These are phyloP conservation scores for Brenthis ino DNA, from an alignment of 2,888 invertebrate genomes.

Conservation along the genomic window DNA sequence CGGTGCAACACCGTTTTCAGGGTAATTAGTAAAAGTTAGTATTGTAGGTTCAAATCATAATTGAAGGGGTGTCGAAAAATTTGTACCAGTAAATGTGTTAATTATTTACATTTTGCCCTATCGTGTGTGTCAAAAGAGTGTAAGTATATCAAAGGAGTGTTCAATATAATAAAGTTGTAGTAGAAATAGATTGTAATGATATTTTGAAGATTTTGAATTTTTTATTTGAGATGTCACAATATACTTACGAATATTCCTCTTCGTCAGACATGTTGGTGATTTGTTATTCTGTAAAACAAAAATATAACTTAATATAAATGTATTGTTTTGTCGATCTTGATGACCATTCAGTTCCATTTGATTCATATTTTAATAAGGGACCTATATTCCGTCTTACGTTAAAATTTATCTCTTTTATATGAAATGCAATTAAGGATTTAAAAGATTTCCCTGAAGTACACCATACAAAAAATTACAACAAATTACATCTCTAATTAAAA, in stretches of 20 bases:
- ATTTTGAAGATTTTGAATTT: neutral
- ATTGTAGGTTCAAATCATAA: slow-evolving; percentile 16
- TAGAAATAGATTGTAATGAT: neutral
- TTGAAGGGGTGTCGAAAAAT: slow-evolving; percentile 14
- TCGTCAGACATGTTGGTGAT: slow-evolving; percentile 94
- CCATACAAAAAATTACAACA: no score
- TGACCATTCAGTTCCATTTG: neutral
- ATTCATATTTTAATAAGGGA: no score
- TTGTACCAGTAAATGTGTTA: slow-evolving; percentile 1
- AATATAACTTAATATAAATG: slow-evolving; percentile 28
- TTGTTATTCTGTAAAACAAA: slow-evolving; percentile 74
- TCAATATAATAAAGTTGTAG: neutral
- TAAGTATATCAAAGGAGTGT: slow-evolving; percentile 9
- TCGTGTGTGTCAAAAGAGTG: neutral
- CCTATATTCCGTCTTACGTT: no score
- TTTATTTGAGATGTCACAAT: slow-evolving; percentile 1
- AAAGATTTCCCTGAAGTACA: no score
- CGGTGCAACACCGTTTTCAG: slow-evolving; percentile 38
- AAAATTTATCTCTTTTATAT: no score
- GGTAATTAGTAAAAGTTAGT: slow-evolving; percentile 27
- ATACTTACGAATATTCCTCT: slow-evolving; percentile 97
- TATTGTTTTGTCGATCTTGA: slow-evolving; percentile 7
- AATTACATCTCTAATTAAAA: no score
- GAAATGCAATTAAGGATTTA: no score
- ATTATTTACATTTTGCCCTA: slow-evolving; percentile 4